Conservation (phyloP, 2,113 vertebrate species). For the Eubucco bourcierii region DNA sequence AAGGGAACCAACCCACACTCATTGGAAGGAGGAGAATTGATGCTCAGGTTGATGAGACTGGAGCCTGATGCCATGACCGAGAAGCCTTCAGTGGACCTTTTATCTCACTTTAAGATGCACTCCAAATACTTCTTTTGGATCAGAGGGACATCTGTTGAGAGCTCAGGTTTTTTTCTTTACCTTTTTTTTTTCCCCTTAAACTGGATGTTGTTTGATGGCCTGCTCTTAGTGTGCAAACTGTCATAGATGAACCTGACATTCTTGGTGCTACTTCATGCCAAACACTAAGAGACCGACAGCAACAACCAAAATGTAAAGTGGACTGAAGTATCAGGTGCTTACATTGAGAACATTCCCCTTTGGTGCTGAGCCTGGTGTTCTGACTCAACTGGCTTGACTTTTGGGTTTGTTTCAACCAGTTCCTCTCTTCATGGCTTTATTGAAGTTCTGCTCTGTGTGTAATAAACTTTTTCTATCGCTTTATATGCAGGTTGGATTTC, state of each 20-base stretch:
- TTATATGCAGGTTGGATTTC: background rate
- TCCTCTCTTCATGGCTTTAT: background rate
- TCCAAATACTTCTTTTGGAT: background rate
- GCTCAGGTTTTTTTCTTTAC: background rate
- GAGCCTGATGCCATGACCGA: background rate
- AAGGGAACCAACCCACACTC: background rate
- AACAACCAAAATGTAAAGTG: background rate
- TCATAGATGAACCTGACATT: background rate
- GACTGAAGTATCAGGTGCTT: background rate
- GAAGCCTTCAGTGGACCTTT: background rate
- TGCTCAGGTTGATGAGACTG: background rate
- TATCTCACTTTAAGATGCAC: background rate
- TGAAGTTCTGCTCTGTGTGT: background rate
- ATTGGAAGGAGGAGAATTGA: background rate
- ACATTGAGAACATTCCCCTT: background rate
- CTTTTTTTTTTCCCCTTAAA: background rate
- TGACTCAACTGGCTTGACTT: background rate
- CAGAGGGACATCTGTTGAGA: background rate
- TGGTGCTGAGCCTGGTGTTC: background rate
- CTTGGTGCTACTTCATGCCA: background rate
- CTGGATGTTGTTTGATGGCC: background rate
- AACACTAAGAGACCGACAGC: background rate
- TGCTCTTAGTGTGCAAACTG: background rate
- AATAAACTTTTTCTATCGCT: background rate
- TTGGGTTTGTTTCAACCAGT: background rate